Evolutionary conservation across 2,797 vertebrate species (phyloP).

Genomic region (Labeo calbasu): DNA sequence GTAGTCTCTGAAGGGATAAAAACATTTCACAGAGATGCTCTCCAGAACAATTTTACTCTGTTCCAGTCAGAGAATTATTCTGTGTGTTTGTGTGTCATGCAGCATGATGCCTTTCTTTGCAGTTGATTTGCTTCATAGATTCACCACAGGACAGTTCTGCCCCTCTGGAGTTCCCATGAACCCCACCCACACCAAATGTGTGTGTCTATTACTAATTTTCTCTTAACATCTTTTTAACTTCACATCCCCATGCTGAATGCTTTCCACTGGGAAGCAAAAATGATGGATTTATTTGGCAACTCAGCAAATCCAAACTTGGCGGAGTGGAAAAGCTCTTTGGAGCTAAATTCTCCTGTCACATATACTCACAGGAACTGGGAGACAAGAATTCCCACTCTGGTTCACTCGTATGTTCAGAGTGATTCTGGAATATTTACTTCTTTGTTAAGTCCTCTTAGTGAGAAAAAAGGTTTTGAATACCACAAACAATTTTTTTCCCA

Average conservation of each 20-base stretch:
- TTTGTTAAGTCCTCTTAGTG: background rate
- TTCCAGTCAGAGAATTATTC: constrained; percentile 46
- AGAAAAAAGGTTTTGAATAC: background rate
- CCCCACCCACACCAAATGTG: constrained; percentile 22
- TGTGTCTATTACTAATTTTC: constrained; percentile 18
- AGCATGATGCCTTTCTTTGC: constrained; percentile 14
- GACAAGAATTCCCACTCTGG: background rate
- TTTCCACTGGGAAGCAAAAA: constrained; percentile 19
- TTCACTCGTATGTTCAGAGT: background rate
- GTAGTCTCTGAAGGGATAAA: constrained; percentile 60
- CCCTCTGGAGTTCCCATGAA: constrained; percentile 32
- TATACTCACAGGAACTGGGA: background rate
- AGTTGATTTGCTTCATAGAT: constrained; percentile 19
- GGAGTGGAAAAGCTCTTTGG: constrained; percentile 9
- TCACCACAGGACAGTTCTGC: constrained; percentile 38
- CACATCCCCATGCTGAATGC: background rate
- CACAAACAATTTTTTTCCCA: background rate
- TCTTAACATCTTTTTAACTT: constrained; percentile 34
- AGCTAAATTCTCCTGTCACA: constrained; percentile 17
- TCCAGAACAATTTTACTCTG: constrained; percentile 65
- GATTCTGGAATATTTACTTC: background rate
- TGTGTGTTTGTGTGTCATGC: constrained; percentile 11
- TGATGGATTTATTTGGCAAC: constrained; percentile 16
- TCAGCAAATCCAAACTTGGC: constrained; percentile 24
- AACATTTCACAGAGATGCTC: constrained; percentile 46